Base-by-base conservation (phyloP, 2,113 vertebrate species). In the Pica pica region DNA sequence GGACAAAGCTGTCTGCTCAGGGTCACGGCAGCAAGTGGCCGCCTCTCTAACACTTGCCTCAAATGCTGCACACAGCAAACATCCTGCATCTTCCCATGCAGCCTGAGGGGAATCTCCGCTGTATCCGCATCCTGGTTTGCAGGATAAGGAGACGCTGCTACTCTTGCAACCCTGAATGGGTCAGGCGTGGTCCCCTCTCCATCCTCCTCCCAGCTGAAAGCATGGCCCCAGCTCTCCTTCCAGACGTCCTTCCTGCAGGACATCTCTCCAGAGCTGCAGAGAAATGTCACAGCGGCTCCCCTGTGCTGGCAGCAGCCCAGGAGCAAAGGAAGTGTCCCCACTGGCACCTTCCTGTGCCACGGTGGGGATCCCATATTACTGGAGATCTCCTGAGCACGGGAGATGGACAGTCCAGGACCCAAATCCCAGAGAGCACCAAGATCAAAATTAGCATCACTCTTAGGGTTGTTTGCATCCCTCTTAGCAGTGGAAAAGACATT, bases 121-220 rank as follows among this genome's bases (percentile, higher is more conserved):
- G 15, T 2, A 14, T 6, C 64, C 1, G 0, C 7, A 2, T 4
- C 50, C 26, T 6, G 31, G 17, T 1, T 41, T 26, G 26, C 3
- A 2, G 26, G 5, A 4, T 16, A 22, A 71, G 42, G 2, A 1
- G 47, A 6, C 9, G 17, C 37, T 3, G 9, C 23, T 55, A 1
- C n/a, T 46, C 16, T 27, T 39, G 44, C 42, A 30, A 7, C 3
- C 6, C 35, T n/a, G 59, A 30, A 15, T 4, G 57, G 11, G 53
- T 16, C 52, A 67, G 57, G 23, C 3, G 13, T 9, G n/a, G 11
- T 42, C 28, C 53, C 44, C 39, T 68, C 57, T 63, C 47, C 44
- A 23, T 27, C 24, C 41, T 61, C 37, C 56, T 37, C 52, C 67
- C 71, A 19, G 20, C 4, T 35, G 65, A 10, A 83, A 63, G 33